Evolutionary conservation across 2,113 vertebrate species (phyloP).

Genomic region (Malurus alboscapulatus): DNA sequence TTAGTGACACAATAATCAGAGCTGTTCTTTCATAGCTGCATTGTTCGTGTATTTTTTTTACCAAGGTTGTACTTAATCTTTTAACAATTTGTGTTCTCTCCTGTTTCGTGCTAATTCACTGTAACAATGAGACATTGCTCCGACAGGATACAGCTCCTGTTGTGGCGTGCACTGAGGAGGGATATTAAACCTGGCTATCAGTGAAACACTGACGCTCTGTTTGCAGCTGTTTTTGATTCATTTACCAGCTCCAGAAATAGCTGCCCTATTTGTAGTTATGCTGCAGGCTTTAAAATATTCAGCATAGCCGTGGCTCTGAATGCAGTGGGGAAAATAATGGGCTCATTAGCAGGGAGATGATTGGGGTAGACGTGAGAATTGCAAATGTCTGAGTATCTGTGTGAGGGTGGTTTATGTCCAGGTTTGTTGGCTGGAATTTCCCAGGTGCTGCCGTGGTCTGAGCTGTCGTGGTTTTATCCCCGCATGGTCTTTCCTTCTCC

Average conservation of each 20-base stretch:
- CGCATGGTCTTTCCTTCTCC: neutral
- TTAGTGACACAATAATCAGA: neutral
- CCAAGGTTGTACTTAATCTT: neutral
- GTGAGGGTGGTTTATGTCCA: neutral
- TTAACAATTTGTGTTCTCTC: neutral
- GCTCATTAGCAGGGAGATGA: fast-evolving
- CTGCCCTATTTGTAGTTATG: neutral
- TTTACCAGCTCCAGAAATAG: neutral
- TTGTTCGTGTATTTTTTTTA: neutral
- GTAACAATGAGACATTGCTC: neutral
- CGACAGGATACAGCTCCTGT: neutral
- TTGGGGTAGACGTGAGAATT: neutral
- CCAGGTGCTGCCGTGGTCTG: fast-evolving
- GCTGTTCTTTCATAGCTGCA: neutral
- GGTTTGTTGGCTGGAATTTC: neutral
- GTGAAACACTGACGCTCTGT: fast-evolving
- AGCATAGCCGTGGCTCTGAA: neutral
- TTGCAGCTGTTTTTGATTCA: neutral
- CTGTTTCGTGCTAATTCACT: neutral
- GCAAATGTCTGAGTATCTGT: neutral
- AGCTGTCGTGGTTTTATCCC: no score
- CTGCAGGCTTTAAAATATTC: neutral
- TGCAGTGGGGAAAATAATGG: neutral
- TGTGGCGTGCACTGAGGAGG: fast-evolving
- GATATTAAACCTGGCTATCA: neutral